These are phyloP conservation scores for Panurus biarmicus DNA, from an alignment of 2,113 vertebrate species.

Conservation along the genomic window DNA sequence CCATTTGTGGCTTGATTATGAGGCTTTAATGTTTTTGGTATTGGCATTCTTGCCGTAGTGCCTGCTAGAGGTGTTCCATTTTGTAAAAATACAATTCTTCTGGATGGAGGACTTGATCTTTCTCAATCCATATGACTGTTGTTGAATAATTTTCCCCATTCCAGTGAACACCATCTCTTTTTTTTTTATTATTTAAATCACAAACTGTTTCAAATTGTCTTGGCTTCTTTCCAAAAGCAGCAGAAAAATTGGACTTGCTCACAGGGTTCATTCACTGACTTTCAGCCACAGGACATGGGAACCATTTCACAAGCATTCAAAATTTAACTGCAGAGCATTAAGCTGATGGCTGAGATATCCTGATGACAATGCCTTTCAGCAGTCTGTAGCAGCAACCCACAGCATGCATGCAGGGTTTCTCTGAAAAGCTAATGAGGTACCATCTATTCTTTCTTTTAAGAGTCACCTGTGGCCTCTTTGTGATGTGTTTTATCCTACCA, in stretches of 20 bases:
- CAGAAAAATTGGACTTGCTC: not conserved
- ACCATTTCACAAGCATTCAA: not conserved
- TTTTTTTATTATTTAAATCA: not conserved
- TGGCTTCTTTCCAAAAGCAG: conserved; percentile 17
- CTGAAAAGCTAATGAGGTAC: not conserved
- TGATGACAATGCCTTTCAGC: not conserved
- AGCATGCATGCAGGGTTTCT: not conserved
- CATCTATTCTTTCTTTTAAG: not conserved
- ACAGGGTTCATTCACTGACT: not conserved
- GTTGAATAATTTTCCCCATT: not conserved
- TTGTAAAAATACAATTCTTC: not conserved
- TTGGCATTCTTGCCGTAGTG: not conserved
- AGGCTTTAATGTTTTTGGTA: not conserved
- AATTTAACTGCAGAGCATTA: not conserved
- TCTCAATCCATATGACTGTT: not conserved
- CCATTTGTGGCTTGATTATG: not conserved
- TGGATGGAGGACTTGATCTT: not conserved
- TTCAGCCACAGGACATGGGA: not conserved
- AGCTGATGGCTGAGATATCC: not conserved
- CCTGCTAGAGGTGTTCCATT: not conserved
- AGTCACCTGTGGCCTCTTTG: not conserved
- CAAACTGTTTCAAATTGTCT: not conserved
- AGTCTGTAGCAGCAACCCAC: not conserved
- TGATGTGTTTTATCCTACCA: not conserved
- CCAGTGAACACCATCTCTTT: not conserved